Evolutionary conservation across 1,140 invertebrate genomes (phyloP).

Genomic region (Hypothenemus hampei): DNA sequence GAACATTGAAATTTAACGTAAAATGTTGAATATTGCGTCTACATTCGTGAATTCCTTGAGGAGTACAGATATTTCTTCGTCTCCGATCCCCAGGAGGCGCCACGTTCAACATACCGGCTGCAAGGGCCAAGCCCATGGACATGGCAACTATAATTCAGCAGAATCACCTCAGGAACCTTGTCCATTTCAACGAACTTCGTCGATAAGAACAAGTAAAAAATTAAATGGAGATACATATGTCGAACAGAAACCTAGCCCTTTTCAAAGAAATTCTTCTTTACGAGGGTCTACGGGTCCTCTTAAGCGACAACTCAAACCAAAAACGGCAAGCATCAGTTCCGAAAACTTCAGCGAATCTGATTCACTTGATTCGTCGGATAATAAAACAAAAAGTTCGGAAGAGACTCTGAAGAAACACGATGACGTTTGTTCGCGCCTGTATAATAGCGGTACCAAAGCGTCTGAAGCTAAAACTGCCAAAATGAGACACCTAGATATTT

Average conservation of each 20-base stretch:
- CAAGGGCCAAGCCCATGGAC: slow-evolving; percentile 62
- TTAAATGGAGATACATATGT: background rate
- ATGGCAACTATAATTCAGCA: slow-evolving; percentile 27
- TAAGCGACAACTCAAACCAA: slow-evolving; percentile 19
- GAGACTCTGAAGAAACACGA: slow-evolving; percentile 39
- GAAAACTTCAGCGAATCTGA: slow-evolving; percentile 55
- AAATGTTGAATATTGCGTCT: slow-evolving; percentile 58
- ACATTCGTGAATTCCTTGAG: slow-evolving; percentile 62
- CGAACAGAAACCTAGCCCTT: slow-evolving; percentile 16
- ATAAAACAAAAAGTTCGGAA: slow-evolving; percentile 25
- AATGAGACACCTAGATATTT: slow-evolving; percentile 50
- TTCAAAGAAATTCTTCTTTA: slow-evolving; percentile 28
- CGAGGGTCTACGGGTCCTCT: slow-evolving; percentile 15
- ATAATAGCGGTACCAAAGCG: slow-evolving; percentile 52
- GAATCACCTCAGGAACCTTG: slow-evolving; percentile 11
- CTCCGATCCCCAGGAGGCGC: slow-evolving; percentile 51
- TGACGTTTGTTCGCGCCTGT: slow-evolving; percentile 47
- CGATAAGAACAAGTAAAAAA: slow-evolving; percentile 15
- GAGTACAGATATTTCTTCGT: slow-evolving; percentile 39
- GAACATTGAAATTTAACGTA: background rate
- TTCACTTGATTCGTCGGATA: slow-evolving; percentile 40
- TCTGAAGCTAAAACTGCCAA: slow-evolving; percentile 55
- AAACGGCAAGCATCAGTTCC: slow-evolving; percentile 48
- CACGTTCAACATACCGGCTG: slow-evolving; percentile 61
- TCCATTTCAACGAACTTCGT: slow-evolving; percentile 27